These are phyloP conservation scores for Salticus scenicus DNA, from an alignment of 2,888 invertebrate genomes.

Conservation along the genomic window DNA sequence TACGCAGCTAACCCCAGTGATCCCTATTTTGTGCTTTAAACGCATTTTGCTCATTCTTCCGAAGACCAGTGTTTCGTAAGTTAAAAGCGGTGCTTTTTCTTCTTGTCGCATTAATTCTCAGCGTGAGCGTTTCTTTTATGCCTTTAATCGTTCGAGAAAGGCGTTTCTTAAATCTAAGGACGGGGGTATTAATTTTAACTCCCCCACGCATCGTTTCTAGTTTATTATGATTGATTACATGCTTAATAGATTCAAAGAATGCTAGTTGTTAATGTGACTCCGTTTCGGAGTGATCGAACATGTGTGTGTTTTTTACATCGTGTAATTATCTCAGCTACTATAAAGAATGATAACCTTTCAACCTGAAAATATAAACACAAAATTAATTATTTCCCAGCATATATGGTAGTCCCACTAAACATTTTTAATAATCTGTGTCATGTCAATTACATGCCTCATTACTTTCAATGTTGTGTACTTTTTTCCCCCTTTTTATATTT, in stretches of 20 bases:
- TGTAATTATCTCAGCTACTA: conserved; percentile 2
- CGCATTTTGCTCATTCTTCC: not conserved
- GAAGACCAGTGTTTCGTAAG: not conserved
- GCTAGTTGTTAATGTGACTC: not conserved
- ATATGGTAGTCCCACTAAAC: too few relatives aligned
- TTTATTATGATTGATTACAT: conserved; percentile 11
- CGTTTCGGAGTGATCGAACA: not conserved
- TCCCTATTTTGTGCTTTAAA: conserved; percentile 11
- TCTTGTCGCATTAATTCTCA: not conserved
- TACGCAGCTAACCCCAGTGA: conserved; percentile 25
- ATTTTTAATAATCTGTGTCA: too few relatives aligned
- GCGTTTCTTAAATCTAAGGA: not conserved
- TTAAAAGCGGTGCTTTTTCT: conserved; percentile 7
- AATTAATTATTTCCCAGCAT: too few relatives aligned
- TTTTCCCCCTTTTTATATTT: too few relatives aligned
- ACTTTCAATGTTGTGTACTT: too few relatives aligned
- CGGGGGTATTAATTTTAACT: not conserved
- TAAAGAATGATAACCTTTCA: not conserved
- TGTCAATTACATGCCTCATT: too few relatives aligned
- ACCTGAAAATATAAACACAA: not conserved
- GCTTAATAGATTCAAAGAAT: not conserved
- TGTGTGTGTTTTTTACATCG: not conserved
- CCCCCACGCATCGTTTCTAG: conserved; percentile 14
- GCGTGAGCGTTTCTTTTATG: not conserved
- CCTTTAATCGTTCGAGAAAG: not conserved